Percentiles rank a stretch among this genome's conserved stretches.
These are phyloP conservation scores for Planiliza haematocheilus DNA, from an alignment of 2,113 vertebrate genomes.

Conservation along the genomic window DNA sequence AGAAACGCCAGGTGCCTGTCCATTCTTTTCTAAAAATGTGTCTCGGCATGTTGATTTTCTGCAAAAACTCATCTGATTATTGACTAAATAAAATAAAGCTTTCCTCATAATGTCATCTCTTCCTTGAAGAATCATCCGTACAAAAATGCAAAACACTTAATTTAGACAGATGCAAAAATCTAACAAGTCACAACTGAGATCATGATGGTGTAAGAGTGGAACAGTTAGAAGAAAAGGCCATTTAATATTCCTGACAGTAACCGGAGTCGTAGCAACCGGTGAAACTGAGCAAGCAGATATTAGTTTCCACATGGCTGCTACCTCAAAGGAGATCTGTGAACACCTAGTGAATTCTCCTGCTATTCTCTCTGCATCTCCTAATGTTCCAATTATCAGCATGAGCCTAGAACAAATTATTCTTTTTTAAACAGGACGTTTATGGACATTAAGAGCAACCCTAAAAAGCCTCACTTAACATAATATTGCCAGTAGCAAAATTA, in stretches of 20 bases:
- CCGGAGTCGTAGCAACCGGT: conserved; percentile 22
- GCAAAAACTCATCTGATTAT: too few species aligned
- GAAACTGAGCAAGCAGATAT: conserved; percentile 34
- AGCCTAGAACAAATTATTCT: not conserved
- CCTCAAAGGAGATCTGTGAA: conserved; percentile 34
- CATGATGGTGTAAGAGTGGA: conserved; percentile 1
- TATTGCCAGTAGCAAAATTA: conserved; percentile 10
- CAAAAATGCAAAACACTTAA: too few species aligned
- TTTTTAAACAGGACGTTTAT: conserved; percentile 9
- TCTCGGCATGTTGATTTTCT: too few species aligned
- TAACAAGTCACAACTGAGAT: not conserved
- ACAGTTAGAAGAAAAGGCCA: not conserved
- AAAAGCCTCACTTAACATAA: conserved; percentile 15
- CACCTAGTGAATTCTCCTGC: conserved; percentile 21
- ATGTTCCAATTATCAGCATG: conserved; percentile 29
- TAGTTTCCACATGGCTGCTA: conserved; percentile 21
- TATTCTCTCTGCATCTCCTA: not conserved
- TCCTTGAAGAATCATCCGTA: too few species aligned
- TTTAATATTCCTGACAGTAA: conserved; percentile 24
- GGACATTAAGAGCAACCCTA: conserved; percentile 13
- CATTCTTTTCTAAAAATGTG: not conserved
- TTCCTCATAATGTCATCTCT: not conserved
- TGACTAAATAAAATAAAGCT: not conserved
- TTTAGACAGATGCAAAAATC: too few species aligned
- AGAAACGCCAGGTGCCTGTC: not conserved